Evolutionary conservation across 64 coral and sea anemone species (phyloP).

Genomic region (Cladopsammia gracilis): DNA sequence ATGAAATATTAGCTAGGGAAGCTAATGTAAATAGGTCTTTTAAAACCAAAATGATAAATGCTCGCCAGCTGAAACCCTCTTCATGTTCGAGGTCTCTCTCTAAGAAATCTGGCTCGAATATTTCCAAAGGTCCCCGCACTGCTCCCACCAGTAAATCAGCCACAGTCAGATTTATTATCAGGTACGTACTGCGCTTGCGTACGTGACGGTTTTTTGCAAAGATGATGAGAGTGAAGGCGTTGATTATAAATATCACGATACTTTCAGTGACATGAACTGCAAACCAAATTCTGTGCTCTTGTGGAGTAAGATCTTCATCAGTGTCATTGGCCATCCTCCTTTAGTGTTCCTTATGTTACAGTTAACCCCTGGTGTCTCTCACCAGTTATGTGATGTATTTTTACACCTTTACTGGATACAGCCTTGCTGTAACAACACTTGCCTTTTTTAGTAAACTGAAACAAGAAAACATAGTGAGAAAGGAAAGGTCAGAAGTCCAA

Average conservation of each 20-base stretch:
- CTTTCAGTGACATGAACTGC: not conserved
- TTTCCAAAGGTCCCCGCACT: not conserved
- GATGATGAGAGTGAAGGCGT: not conserved
- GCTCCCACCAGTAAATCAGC: not conserved
- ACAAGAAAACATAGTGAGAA: too few species aligned
- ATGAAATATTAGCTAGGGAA: not conserved
- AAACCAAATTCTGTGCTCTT: not conserved
- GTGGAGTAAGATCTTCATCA: too few species aligned
- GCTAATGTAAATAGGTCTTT: not conserved
- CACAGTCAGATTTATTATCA: not conserved
- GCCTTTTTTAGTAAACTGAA: too few species aligned
- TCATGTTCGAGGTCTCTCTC: not conserved
- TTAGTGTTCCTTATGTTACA: too few species aligned
- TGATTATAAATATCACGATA: not conserved
- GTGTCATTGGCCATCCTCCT: too few species aligned
- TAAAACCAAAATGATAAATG: not conserved
- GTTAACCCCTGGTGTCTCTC: too few species aligned
- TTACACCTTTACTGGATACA: too few species aligned
- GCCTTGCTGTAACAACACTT: too few species aligned
- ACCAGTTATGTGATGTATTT: too few species aligned
- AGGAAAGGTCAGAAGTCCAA: too few species aligned
- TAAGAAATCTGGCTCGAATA: not conserved
- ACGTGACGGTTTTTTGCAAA: not conserved
- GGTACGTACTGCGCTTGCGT: conserved; percentile 29
- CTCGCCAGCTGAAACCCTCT: not conserved